Base-by-base conservation (phyloP, 2,113 vertebrate species). In the Chrysochloris asiatica region DNA sequence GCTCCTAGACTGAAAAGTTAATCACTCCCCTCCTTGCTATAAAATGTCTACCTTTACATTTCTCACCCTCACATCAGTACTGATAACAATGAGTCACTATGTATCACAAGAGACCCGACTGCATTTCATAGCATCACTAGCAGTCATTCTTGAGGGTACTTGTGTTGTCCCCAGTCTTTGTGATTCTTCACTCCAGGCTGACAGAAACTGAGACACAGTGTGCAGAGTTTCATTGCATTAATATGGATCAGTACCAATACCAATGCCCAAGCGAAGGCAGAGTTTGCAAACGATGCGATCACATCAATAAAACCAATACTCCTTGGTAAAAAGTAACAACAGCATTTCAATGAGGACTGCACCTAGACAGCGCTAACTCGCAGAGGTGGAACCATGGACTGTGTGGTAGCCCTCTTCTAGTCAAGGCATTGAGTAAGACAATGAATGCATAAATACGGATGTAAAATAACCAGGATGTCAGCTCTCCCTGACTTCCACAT, bases 221-320 rank as follows among this genome's bases (percentile, higher is more conserved):
- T 90, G 83, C 65, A 88, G 65, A 67, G 73, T 93, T 92, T 96
- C 95, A 95, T 95, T 96, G 90, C 78, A 96, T 90, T 95, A 92
- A 93, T 93, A 97, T 96, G 65, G 95, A 97, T 97, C 95, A 94
- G 82, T 56, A 47, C 81, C 94, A 92, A 82, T 76, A 93, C 94
- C 87, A 92, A 95, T 88, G 83, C 73, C 84, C 79, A 95, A 93
- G 93, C 72, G 96, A 91, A 97, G 94, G 96, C 93, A 85, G 73
- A 76, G 67, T 61, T 90, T 95, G 93, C 93, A 97, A 96, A 95
- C 94, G 88, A 48, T 26, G 8, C 72, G 28, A 4, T 8, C 38
- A 82, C 30, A 88, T 96, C 45, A 0, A 93, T 90, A 94, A 96
- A 88, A 93, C 77, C 94, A 84, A 89, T 61, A 71, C 0, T 41